A percentile compares a stretch with the other conserved stretches of the same genome.
Conservation (phyloP, 2,888 invertebrate genomes). For the Steinernema hermaphroditum region DNA sequence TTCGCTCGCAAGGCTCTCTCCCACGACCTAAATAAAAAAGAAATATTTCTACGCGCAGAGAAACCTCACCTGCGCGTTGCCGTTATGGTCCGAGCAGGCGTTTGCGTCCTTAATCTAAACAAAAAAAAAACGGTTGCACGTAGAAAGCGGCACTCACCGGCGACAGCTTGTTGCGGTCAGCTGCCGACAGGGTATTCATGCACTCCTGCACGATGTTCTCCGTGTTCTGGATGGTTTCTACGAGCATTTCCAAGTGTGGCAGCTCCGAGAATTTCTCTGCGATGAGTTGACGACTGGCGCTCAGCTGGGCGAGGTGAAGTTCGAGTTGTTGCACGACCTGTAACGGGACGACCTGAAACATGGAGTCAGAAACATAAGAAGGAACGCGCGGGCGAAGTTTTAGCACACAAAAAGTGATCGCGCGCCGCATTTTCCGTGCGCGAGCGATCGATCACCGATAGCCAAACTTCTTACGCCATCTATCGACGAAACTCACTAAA, state of each 20-base stretch:
- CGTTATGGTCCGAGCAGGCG: neutral
- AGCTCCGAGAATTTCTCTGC: neutral
- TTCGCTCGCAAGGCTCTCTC: slow-evolving; percentile 41
- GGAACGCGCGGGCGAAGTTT: neutral
- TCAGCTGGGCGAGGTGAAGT: slow-evolving; percentile 7
- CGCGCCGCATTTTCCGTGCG: neutral
- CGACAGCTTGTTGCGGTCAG: neutral
- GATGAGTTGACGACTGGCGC: slow-evolving; percentile 7
- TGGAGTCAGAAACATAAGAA: neutral
- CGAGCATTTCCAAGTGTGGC: neutral
- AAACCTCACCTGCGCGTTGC: neutral
- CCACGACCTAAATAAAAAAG: slow-evolving; percentile 35
- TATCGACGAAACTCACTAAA: neutral
- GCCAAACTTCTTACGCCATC: neutral
- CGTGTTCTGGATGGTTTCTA: slow-evolving; percentile 26
- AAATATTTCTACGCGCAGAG: neutral
- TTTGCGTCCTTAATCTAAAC: slow-evolving; percentile 9
- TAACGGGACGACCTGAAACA: neutral
- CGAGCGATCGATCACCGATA: slow-evolving; percentile 1
- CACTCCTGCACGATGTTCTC: slow-evolving; percentile 20
- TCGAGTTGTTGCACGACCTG: slow-evolving; percentile 5
- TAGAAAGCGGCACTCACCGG: neutral
- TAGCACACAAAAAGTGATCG: neutral
- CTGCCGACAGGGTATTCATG: neutral
- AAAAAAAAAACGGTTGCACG: neutral